A percentile compares a stretch with the other conserved stretches of the same genome.
Conservation (phyloP, 2,113 vertebrate genomes). For the Melozone crissalis region DNA sequence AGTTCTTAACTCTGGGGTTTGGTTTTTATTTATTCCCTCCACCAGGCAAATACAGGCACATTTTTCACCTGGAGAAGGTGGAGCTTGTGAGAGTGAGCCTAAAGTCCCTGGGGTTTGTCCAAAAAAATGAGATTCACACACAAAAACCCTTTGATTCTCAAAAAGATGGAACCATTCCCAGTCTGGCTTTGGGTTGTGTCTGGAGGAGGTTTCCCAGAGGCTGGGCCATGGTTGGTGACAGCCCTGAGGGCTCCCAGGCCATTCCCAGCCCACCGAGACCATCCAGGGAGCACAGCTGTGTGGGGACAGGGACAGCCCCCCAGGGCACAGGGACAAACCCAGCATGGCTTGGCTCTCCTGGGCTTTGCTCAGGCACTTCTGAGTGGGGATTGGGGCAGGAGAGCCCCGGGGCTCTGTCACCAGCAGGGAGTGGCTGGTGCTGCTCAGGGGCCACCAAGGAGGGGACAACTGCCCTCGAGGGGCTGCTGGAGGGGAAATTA, state of each 20-base stretch:
- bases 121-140: neutral
- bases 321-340: neutral
- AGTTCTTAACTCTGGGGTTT: too few species aligned
- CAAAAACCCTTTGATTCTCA: neutral
- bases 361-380: constrained; percentile 30
- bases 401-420: neutral
- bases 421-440: neutral
- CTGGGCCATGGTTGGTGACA: accelerated
- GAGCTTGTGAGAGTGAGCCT: neutral
- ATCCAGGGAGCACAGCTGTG: neutral
- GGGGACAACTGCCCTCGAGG: neutral
- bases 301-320: neutral
- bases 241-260: accelerated
- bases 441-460: neutral
- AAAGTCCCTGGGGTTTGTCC: neutral
- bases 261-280: accelerated
- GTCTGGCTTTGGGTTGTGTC: neutral
- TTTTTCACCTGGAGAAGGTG: neutral
- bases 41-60: neutral
- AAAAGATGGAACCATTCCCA: neutral
- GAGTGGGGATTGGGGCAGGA: neutral
- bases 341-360: neutral
- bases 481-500: neutral
- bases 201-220: neutral
- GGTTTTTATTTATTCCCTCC: neutral